Base-by-base conservation (phyloP, 1,140 invertebrate genomes). In the Chrysopa pallens region DNA sequence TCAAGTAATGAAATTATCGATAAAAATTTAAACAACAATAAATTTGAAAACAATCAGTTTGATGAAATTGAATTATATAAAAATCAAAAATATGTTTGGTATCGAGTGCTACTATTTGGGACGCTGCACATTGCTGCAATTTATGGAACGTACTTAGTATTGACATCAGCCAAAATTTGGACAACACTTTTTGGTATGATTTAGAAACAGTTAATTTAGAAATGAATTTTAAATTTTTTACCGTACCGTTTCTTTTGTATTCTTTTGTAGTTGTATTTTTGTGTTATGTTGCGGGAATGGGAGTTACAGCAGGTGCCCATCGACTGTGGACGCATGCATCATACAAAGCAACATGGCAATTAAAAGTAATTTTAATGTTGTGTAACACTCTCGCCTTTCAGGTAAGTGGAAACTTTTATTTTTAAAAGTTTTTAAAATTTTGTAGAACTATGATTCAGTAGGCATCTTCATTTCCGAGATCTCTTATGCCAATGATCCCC, bases 321-420 rank as follows among this genome's bases (percentile, higher is more conserved):
- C 69, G 92, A 47, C 60, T 94, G 12, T 98, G 90, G 89, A 74
- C 88, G 0, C 93, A 98, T 61, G 58, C 68, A 31, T 70, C 83
- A 0, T 96, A 86, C 58, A 75, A 77, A 51, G 90, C 90, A 1
- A 71, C 58, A 38, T 64, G 67, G 1, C 67, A 73, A 3, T 52
- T 93, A 1, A 70, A 76, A 48, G 56, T 88, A n/a, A 63, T 86
- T 35, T 64, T 95, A 0, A 80, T 84, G 59, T 33, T 88, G 1
- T 74, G 74, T 45, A 83, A 94, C 50, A 86, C 83, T 0, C 60
- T 90, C 38, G 76, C 79, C 9, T 81, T 86, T 48, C 82, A 90
- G 66, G 87, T 92, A 68, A 63, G 62, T 68, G n/a, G n/a, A n/a
- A n/a, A n/a, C n/a, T n/a, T n/a, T n/a, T n/a, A n/a, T n/a, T n/a